Conservation (phyloP, 2,797 vertebrate genomes). For the Acanthurus leucopareius region DNA sequence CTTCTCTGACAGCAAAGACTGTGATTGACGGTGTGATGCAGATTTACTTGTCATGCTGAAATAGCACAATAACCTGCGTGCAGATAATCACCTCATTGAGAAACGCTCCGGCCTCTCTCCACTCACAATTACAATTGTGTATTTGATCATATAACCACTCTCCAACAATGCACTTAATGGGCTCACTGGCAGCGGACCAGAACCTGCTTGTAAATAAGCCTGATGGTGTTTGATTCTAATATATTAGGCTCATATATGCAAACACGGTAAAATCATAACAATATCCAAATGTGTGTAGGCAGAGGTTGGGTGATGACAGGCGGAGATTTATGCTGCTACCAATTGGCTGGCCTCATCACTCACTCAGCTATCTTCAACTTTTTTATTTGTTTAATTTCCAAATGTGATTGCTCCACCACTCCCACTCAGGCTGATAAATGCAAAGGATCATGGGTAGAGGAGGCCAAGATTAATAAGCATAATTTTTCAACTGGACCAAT, state of each 20-base stretch:
- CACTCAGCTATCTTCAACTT: conserved; percentile 81
- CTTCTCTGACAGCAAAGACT: conserved; percentile 40
- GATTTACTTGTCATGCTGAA: conserved; percentile 75
- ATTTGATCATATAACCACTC: conserved; percentile 85
- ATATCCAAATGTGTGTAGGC: conserved; percentile 70
- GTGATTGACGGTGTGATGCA: conserved; percentile 68
- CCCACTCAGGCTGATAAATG: conserved; percentile 70
- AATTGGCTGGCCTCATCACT: conserved; percentile 82
- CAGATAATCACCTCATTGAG: conserved; percentile 84
- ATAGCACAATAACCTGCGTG: conserved; percentile 80
- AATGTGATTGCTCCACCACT: conserved; percentile 77
- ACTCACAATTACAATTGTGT: conserved; percentile 87
- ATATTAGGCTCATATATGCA: conserved; percentile 84
- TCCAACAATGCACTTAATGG: conserved; percentile 87
- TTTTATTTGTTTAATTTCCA: conserved; percentile 83
- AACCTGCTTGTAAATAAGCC: conserved; percentile 85
- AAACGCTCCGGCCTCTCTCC: conserved; percentile 82
- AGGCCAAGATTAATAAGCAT: conserved; percentile 72
- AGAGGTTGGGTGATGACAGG: conserved; percentile 56
- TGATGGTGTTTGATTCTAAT: conserved; percentile 85
- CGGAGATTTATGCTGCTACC: conserved; percentile 80
- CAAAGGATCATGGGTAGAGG: conserved; percentile 72
- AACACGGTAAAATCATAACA: conserved; percentile 81
- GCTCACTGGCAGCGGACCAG: conserved; percentile 85
- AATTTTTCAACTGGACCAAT: conserved; percentile 70